Conservation (phyloP, 2,888 invertebrate species). For the Habrosyne pyritoides region DNA sequence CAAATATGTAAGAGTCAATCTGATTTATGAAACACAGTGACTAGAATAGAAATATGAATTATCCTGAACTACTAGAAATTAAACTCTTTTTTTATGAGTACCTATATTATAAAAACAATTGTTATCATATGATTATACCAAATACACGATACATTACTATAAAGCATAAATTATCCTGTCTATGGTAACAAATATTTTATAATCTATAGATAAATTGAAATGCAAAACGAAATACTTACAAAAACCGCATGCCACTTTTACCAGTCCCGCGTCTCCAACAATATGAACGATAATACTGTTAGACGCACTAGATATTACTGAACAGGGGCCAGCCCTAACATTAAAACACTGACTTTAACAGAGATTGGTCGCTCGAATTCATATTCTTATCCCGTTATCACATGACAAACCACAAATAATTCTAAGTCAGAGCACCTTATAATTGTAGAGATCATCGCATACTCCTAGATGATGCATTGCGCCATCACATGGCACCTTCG, state of each 20-base stretch:
- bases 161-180: slow-evolving; percentile 50
- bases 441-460: slow-evolving; percentile 83
- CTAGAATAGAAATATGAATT: slow-evolving; percentile 20
- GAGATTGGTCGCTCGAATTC: slow-evolving; percentile 76
- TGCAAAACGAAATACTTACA: slow-evolving; percentile 63
- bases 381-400: slow-evolving; percentile 73
- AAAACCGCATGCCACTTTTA: slow-evolving; percentile 22
- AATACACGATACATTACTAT: slow-evolving; percentile 39
- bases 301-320: slow-evolving; percentile 36
- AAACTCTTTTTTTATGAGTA: background rate
- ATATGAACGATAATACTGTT: background rate
- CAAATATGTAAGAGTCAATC: slow-evolving; percentile 19
- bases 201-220: slow-evolving; percentile 67
- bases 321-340: slow-evolving; percentile 71
- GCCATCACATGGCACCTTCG: slow-evolving; percentile 76
- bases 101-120: background rate
- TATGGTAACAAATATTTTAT: slow-evolving; percentile 64
- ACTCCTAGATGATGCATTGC: slow-evolving; percentile 64
- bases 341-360: slow-evolving; percentile 65
- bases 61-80: background rate
- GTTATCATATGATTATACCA: slow-evolving; percentile 11
- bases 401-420: slow-evolving; percentile 77
- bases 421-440: slow-evolving; percentile 83
- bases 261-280: slow-evolving; percentile 18
- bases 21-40: slow-evolving; percentile 19